Evolutionary conservation across 1,140 invertebrate species (phyloP).

Genomic region (Caenorhabditis brenneri): DNA sequence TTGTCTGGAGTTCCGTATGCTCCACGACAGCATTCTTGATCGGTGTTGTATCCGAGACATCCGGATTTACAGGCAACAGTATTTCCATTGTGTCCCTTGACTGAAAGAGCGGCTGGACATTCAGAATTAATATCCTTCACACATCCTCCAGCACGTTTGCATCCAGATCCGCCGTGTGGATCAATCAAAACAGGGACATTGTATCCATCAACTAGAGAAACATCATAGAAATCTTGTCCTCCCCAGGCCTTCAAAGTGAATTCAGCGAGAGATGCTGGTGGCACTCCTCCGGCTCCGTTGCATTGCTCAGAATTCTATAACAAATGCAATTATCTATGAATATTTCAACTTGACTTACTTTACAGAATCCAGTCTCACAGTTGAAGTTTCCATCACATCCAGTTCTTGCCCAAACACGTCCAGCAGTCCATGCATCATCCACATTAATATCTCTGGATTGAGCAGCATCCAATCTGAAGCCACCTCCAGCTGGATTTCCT

Average conservation of each 20-base stretch:
- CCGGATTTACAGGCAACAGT: conserved; percentile 73
- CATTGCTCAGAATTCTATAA: not conserved
- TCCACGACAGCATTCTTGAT: conserved; percentile 73
- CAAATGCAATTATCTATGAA: not conserved
- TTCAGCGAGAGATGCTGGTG: conserved; percentile 72
- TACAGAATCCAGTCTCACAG: conserved; percentile 66
- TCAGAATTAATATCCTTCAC: conserved; percentile 69
- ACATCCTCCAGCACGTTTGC: conserved; percentile 69
- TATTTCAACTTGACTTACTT: conserved; percentile 21
- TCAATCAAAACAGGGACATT: conserved; percentile 69
- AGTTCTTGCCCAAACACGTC: conserved; percentile 64
- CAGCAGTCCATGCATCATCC: conserved; percentile 55
- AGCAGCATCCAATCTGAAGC: conserved; percentile 47
- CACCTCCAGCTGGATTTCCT: conserved; percentile 45
- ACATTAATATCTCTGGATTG: conserved; percentile 49
- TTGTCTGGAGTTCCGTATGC: conserved; percentile 71
- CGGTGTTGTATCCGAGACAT: conserved; percentile 72
- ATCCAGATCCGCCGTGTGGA: conserved; percentile 70
- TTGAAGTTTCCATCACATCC: conserved; percentile 58
- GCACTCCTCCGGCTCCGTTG: conserved; percentile 49
- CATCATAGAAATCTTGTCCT: conserved; percentile 71
- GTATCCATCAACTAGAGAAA: conserved; percentile 73
- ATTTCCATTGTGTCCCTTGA: conserved; percentile 14
- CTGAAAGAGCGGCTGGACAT: conserved; percentile 3
- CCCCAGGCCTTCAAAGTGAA: conserved; percentile 48